phyloP scores from a whole-genome alignment of 2,888 invertebrate genomes.

The Nemotelus pantherinus region DNA sequence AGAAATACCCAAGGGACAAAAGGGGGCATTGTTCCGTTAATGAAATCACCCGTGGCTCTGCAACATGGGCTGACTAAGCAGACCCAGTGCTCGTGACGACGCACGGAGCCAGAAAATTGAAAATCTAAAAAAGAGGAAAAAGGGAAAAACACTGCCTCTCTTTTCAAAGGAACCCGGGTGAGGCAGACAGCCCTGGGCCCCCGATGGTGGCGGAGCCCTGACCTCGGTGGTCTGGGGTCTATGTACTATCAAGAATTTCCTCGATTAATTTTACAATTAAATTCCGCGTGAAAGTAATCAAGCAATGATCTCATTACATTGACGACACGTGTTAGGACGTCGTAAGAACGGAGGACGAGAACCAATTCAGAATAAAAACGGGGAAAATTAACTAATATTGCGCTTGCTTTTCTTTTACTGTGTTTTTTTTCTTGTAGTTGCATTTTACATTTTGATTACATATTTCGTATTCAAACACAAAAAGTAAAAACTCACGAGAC shows the following conservation, averaged over 20 bases:
- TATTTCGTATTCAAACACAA: constrained; percentile 28
- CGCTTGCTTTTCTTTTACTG: constrained; percentile 23
- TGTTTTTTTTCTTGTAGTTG: constrained; percentile 32
- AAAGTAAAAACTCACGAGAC: constrained; percentile 21
- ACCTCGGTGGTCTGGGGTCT: too few relatives aligned
- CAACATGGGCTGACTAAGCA: too few relatives aligned
- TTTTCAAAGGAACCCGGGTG: too few relatives aligned
- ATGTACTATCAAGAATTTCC: constrained; percentile 18
- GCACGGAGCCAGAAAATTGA: too few relatives aligned
- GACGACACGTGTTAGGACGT: background rate
- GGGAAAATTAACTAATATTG: background rate
- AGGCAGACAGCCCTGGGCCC: too few relatives aligned
- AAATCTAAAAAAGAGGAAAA: too few relatives aligned
- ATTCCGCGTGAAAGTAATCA: constrained; percentile 13
- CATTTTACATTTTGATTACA: constrained; percentile 40
- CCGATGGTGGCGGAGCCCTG: too few relatives aligned
- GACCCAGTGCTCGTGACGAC: too few relatives aligned
- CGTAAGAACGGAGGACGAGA: constrained; percentile 13
- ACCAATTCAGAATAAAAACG: constrained; percentile 26
- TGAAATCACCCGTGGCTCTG: too few relatives aligned
- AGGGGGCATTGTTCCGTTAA: too few relatives aligned
- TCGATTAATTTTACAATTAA: constrained; percentile 35
- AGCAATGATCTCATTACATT: constrained; percentile 10
- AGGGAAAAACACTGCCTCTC: too few relatives aligned
- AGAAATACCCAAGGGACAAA: too few relatives aligned